Evolutionary conservation across 2,888 invertebrate species (phyloP), one percentile per base, ranked within the genome.

Genomic region (Hypolimnas misippus): DNA sequence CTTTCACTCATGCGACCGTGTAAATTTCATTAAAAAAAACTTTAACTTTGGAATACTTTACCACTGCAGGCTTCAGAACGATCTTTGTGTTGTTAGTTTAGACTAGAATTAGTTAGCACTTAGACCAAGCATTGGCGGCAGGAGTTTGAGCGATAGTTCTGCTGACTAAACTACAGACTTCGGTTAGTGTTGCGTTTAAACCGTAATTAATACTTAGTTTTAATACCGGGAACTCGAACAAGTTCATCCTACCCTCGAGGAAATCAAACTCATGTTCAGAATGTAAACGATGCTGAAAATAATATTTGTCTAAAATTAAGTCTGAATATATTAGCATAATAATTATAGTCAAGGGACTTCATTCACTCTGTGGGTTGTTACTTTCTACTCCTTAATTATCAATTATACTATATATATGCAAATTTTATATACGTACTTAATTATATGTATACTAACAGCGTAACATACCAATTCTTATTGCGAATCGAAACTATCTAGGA

Each of bases 161-260:
- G 52, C 49, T 60, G 56, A 64, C 56, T 57, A 56, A 49, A 57
- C 53, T 49, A 53, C n/a, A 17, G 52, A 60, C 57, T 64, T 61
- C 10, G 57, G 61, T 57, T 54, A 50, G 54, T 51, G 57, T 62
- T 57, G 54, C 53, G 53, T n/a, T 53, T 61, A 61, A 33, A 57
- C 25, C 57, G 54, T 54, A 65, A 65, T 61, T 61, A 52, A 62
- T 57, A 61, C 38, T 52, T 60, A 56, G 55, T 53, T 64, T 64
- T 59, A 42, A 56, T 46, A 52, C n/a, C n/a, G n/a, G 38, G 16
- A 51, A 46, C 17, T 42, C 17, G 40, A 54, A 42, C 17, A 42
- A 17, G 42, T 42, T 42, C 17, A 42, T 42, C 19, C 17, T 17
- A 42, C 16, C 4, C 42, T 17, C 1, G 8, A 42, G 17, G 42